Base-by-base conservation (phyloP, 1,140 invertebrate genomes). In the Brachionus plicatilis region DNA sequence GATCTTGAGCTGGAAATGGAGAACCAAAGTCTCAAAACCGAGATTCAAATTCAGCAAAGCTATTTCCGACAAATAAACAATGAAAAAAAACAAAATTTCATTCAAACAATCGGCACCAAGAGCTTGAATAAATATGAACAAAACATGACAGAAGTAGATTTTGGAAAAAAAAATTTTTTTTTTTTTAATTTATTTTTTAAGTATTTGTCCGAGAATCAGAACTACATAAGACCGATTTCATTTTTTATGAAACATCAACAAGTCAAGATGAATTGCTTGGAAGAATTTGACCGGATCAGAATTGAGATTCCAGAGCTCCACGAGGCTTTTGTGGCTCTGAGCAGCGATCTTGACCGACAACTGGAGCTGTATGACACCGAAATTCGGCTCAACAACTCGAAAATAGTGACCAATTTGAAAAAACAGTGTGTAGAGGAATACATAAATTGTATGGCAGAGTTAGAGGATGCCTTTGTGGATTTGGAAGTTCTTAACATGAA, bases 161-260 rank as follows among this genome's bases (percentile, higher is more conserved):
- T 45, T 17, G 17, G 7, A n/a, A 70, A 17, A 14, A n/a, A 29
- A 37, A 70, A 37, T 37, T 37, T 37, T 37, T 37, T 33, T 12
- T 24, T 11, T 12, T 20, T 27, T 11, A 14, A 11, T 66, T 45
- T 75, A 45, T 75, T 9, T 75, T 76, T 29, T 14, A n/a, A 76
- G 68, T 41, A 24, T 68, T 43, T 37, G 33, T 3, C n/a, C n/a
- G 41, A 75, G 5, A 76, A 27, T n/a, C 8, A 12, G 3, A 4
- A 29, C n/a, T 76, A 50, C 27, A 27, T 76, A 1, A 76, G 47
- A 50, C 72, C 72, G 7, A 47, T 76, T 27, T 29, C n/a, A 20
- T n/a, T 76, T 20, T 76, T 76, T n/a, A 24, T 76, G 12, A 47
- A 37, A 50, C 72, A 76, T 53, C 72, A 76, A 53, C 17, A 76